Evolutionary conservation across 2,113 vertebrate species (phyloP), one percentile per base, ranked within the genome.

Genomic region (Xerus inauris): DNA sequence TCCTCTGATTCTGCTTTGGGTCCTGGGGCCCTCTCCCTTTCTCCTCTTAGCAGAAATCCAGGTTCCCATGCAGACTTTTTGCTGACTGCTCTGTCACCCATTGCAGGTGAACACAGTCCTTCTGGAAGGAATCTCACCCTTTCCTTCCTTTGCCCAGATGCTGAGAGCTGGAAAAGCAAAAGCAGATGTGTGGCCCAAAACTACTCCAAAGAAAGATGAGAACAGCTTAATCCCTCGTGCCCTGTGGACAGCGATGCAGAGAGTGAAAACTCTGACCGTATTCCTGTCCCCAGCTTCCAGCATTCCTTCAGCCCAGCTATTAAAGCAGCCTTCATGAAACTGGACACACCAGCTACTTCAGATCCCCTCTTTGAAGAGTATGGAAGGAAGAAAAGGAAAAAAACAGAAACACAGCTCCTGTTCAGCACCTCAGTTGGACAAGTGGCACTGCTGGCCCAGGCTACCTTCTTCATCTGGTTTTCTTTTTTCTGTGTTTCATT

Each of bases 361-460:
- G 97, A 98, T 59, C 96, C 95, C 51, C 98, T 98, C 20, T 97
- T 94, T 94, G 97, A 99, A 95, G 99, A 99, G 89, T 99, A 99
- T 98, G 99, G 99, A 97, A 99, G 99, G 96, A 99, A 98, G 83
- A 99, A 99, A 98, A 99, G 99, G 98, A 99, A 99, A 96, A 51
- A 99, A 99, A 98, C 99, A 99, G 98, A 99, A 99, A 98, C 99
- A 98, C 99, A 99, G 97, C 99, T 99, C 92, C 98, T 99, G 49
- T 99, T 99, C 98, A 99, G 99, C 98, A 99, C 99, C 80, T 99
- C 99, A 75, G 99, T 99, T 98, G 99, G 99, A 99, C 93, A 99
- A 99, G 98, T 99, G 99, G 99, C 98, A 98, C 98, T 98, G 87
- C 96, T 94, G 98, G 96, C 96, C 96, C 95, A 69, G 69, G 96